Conservation (phyloP, 2,888 invertebrate genomes). For the Leucoma salicis region DNA sequence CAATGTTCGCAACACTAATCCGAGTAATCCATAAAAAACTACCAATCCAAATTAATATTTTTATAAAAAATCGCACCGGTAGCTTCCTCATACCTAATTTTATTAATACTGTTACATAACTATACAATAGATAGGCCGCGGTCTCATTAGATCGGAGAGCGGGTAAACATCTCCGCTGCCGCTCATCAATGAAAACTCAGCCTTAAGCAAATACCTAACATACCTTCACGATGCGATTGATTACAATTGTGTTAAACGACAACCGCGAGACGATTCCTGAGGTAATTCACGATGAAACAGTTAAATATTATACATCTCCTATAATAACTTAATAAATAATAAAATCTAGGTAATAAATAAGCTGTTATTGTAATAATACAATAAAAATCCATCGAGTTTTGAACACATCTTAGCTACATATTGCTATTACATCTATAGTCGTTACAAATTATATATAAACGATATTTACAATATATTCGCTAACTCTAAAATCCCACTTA, state of each 20-base stretch:
- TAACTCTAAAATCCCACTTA: too few species aligned
- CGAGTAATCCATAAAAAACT: constrained; percentile 17
- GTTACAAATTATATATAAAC: constrained; percentile 63
- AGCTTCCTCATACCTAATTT: constrained; percentile 47
- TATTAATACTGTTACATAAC: constrained; percentile 61
- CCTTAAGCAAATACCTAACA: background rate
- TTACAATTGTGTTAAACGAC: constrained; percentile 51
- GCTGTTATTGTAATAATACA: constrained; percentile 54
- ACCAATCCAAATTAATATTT: constrained; percentile 8
- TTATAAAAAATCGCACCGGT: constrained; percentile 41
- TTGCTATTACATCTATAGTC: constrained; percentile 66
- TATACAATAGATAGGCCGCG: constrained; percentile 28
- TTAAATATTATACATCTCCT: constrained; percentile 44
- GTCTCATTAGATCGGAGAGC: background rate
- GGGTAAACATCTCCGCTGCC: background rate
- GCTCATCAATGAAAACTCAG: background rate
- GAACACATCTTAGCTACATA: constrained; percentile 80
- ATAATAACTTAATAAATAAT: constrained; percentile 70
- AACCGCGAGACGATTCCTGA: constrained; percentile 47
- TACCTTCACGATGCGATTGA: constrained; percentile 13
- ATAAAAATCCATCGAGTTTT: constrained; percentile 65
- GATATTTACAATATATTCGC: constrained; percentile 70
- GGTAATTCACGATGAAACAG: constrained; percentile 57
- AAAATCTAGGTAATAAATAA: constrained; percentile 71
- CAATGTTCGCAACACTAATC: constrained; percentile 13